phyloP scores from a whole-genome alignment of 2,113 vertebrate genomes.

The Lanius collurio region DNA sequence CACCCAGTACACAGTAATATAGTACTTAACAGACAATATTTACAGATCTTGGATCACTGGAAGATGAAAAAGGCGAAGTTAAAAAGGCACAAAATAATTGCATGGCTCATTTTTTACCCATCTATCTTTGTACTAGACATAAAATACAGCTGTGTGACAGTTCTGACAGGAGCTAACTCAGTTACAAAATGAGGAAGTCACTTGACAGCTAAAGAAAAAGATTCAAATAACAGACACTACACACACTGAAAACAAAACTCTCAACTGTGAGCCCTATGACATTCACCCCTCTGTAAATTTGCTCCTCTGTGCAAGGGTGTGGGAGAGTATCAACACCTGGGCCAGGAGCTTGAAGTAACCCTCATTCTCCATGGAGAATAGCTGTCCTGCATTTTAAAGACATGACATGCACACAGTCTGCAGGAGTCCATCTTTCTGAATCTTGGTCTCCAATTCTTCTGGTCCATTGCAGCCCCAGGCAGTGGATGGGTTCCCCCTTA shows the following conservation, averaged over 20 bases:
- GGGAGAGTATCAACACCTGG: neutral
- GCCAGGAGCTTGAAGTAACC: neutral
- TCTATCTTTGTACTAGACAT: neutral
- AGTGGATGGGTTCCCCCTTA: neutral
- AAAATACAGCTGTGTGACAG: neutral
- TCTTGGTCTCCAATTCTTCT: neutral
- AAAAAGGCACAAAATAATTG: neutral
- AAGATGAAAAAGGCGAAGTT: neutral
- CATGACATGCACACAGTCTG: neutral
- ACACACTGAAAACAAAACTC: neutral
- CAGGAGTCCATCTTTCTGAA: neutral
- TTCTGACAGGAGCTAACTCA: neutral
- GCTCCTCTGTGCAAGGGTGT: neutral
- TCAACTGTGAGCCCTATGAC: neutral
- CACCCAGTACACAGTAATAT: neutral
- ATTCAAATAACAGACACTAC: neutral
- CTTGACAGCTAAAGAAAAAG: neutral
- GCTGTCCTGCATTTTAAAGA: neutral
- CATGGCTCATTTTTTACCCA: neutral
- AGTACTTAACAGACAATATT: neutral
- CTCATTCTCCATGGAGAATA: rapidly evolving
- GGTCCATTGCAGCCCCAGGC: neutral
- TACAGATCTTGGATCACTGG: neutral
- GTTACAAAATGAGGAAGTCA: neutral
- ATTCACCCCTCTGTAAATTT: rapidly evolving